Base-by-base conservation (phyloP, 2,797 vertebrate species). In the Geotrypetes seraphini region DNA sequence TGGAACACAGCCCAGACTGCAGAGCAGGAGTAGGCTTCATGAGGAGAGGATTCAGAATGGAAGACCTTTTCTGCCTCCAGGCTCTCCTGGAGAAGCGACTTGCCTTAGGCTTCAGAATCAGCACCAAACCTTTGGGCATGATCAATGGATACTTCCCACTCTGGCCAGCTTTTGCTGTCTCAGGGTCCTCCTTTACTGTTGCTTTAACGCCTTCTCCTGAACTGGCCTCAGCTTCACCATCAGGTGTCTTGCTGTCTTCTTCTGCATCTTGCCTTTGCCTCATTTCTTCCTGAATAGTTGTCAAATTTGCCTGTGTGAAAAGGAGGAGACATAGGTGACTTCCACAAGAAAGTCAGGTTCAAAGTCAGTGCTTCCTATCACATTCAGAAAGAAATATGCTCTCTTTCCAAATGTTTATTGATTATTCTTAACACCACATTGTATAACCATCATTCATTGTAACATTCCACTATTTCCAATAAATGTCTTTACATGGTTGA, bases 91-190 rank as follows among this genome's bases (percentile, higher is more conserved):
- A 69, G 17, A 79, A 77, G 0, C 55, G 49, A 29, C 46, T 76
- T 25, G 43, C 56, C 4, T 69, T 46, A 0, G 82, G 78, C 20
- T 77, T 79, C 13, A 85, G 51, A 27, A 65, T 77, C 9, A 81
- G 50, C 1, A 66, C 57, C 0, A 84, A 26, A 2, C 68, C 73
- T 22, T 78, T 74, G 2, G 81, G 82, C 39, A 76, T 31, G 1
- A 67, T 50, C 8, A 84, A 33, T 6, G 79, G 79, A 23, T 73
- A 81, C 6, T n/a, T 56, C 4, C 4, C 31, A n/a, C n/a, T n/a
- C n/a, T n/a, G n/a, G n/a, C 42, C 47, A 2, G 50, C 50, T 3
- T 4, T 1, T 0, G 27, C 54, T 1, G 13, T 0, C 1, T 31
- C 56, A 0, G 31, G 7, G 10, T 33, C 1, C 19, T 50, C 51